Conservation (phyloP, 2,888 invertebrate species). For the Agrochola macilenta region DNA sequence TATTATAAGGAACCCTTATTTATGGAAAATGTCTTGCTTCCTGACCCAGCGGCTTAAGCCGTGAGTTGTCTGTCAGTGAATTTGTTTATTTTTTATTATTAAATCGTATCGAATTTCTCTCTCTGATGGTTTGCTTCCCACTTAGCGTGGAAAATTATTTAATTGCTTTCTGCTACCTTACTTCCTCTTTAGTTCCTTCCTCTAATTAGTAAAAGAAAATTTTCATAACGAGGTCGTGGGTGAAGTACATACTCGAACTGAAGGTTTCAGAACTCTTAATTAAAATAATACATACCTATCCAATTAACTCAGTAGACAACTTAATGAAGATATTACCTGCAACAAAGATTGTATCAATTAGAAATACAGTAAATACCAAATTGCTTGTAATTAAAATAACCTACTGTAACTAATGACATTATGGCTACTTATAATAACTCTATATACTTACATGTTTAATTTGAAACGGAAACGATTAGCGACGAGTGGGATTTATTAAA, state of each 20-base stretch:
- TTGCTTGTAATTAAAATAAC: constrained; percentile 20
- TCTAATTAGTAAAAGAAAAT: constrained; percentile 43
- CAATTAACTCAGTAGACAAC: constrained; percentile 44
- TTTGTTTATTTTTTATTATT: background rate
- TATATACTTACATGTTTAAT: constrained; percentile 8
- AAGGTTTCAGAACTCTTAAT: constrained; percentile 19
- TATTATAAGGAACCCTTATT: too few species aligned
- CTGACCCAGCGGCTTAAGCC: too few species aligned
- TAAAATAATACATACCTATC: constrained; percentile 47
- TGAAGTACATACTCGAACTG: background rate
- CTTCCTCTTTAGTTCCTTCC: constrained; percentile 39
- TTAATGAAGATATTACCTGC: constrained; percentile 57
- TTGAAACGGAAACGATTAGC: constrained; percentile 37
- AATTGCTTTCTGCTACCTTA: constrained; percentile 27
- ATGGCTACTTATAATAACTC: constrained; percentile 2
- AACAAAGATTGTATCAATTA: constrained; percentile 58
- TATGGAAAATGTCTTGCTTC: too few species aligned
- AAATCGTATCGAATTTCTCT: background rate
- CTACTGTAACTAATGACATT: constrained; percentile 15
- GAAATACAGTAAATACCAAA: constrained; percentile 28
- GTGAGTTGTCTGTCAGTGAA: background rate
- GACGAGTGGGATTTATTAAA: constrained; percentile 12
- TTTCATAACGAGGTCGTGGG: constrained; percentile 43
- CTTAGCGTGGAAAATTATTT: constrained; percentile 18
- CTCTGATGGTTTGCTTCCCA: background rate